These are phyloP conservation scores for Oreotragus oreotragus DNA, from an alignment of 2,113 vertebrate genomes.

Conservation along the genomic window DNA sequence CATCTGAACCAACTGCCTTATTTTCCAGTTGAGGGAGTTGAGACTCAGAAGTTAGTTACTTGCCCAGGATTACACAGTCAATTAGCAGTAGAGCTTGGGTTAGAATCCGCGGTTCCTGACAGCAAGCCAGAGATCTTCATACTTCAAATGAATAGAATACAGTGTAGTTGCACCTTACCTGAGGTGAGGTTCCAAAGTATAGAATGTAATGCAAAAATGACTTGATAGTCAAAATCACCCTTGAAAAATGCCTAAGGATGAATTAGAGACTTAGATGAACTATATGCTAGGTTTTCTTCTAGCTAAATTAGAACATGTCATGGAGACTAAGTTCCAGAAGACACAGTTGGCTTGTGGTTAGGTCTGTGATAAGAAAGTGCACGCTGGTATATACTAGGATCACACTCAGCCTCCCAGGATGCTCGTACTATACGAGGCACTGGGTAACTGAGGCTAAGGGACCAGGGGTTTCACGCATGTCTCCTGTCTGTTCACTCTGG, in stretches of 20 bases:
- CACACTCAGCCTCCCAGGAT: neutral
- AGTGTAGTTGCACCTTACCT: neutral
- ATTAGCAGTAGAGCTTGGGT: neutral
- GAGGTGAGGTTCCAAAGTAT: neutral
- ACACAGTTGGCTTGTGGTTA: neutral
- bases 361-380: neutral
- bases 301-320: neutral
- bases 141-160: neutral
- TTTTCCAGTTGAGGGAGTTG: neutral
- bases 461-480: neutral
- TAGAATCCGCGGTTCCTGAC: neutral
- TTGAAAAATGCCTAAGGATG: neutral
- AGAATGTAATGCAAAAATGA: neutral
- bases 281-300: neutral
- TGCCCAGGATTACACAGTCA: neutral
- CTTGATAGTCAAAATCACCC: neutral
- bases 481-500: neutral
- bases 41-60: neutral
- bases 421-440: neutral
- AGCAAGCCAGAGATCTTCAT: neutral
- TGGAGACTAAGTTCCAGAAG: neutral
- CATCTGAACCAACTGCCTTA: neutral
- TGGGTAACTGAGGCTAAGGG: neutral
- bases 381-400: neutral
- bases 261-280: neutral